phyloP scores from a whole-genome alignment of 2,888 invertebrate genomes.

The Drosophila lacicola region DNA sequence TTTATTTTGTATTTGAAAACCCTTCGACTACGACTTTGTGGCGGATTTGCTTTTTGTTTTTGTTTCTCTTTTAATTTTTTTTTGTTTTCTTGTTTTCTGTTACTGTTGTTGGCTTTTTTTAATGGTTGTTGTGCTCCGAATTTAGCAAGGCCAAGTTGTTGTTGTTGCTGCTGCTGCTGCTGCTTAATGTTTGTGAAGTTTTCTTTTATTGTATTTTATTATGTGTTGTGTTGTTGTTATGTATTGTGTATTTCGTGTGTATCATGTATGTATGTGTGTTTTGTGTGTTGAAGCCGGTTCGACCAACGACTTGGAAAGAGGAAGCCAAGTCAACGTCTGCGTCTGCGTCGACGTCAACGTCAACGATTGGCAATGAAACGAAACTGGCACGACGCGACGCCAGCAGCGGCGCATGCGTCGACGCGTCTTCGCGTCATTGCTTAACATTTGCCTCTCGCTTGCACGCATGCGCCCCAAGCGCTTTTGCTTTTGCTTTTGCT shows the following conservation, averaged over 20 bases:
- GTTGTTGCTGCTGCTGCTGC: conserved; percentile 42
- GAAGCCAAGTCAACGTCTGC: conserved; percentile 55
- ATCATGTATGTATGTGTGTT: conserved; percentile 19
- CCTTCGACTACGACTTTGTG: conserved; percentile 54
- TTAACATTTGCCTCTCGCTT: conserved; percentile 53
- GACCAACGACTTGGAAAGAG: conserved; percentile 56
- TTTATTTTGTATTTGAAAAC: conserved; percentile 58
- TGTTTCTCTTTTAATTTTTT: conserved; percentile 32
- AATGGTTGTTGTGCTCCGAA: conserved; percentile 76
- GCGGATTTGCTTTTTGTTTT: conserved; percentile 49
- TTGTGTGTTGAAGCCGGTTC: conserved; percentile 51
- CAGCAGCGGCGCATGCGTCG: conserved; percentile 68
- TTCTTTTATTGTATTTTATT: conserved; percentile 80
- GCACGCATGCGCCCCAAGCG: conserved; percentile 43
- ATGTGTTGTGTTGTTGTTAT: conserved; percentile 69
- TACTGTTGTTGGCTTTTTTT: conserved; percentile 39
- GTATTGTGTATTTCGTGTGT: conserved; percentile 47
- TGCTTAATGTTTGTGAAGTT: conserved; percentile 70
- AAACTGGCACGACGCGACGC: conserved; percentile 71
- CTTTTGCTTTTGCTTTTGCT: conserved; percentile 10
- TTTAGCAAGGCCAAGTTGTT: conserved; percentile 77
- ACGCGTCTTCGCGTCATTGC: conserved; percentile 51
- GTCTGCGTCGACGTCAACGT: conserved; percentile 25
- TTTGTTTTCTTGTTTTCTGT: conserved; percentile 16
- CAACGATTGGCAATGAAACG: conserved; percentile 77